Evolutionary conservation across 2,113 vertebrate genomes (phyloP), one percentile per base, ranked within the genome.

Genomic region (Neolamprologus caudopunctatus): DNA sequence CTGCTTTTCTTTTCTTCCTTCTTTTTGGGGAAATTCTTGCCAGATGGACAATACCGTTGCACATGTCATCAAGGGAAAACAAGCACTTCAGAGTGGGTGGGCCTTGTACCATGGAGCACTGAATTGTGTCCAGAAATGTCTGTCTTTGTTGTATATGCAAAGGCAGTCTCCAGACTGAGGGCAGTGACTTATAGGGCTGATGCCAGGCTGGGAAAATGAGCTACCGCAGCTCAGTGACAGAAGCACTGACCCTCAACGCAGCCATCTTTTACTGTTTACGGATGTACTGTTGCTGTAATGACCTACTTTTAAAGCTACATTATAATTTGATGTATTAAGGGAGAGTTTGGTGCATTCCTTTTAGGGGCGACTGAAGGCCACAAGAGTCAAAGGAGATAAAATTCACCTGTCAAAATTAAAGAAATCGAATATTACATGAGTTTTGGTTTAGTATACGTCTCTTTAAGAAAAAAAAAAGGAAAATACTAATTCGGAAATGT

Each of bases 151-250:
- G 83, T 87, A 19, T 82, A 85, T 42, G 80, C 87, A 89, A 82
- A 91, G 82, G 35, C 86, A 54, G 85, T 86, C 79, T 89, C 31
- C 66, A 84, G 83, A 90, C 87, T 45, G 83, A 91, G 90, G 85
- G 83, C 91, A 91, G 91, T 45, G 80, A 89, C 86, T 92, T 80
- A 13, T 26, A 57, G 89, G 89, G 90, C 92, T 28, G 28, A 87
- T 87, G 93, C 92, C 93, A 92, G 63, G 61, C 24, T 21, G 75
- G 82, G 90, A 91, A 94, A 93, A 89, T 87, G 87, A 91, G 87
- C 94, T 82, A 89, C 89, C 87, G 91, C 88, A 90, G 85, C 91
- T 86, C 85, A 54, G 87, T 89, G 91, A 93, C 93, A 92, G 91
- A 94, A 89, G 81, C 87, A 85, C 66, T 89, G 91, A 92, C 92